These are phyloP conservation scores for Scaptomyza parva DNA, from an alignment of 2,888 invertebrate genomes.

Conservation along the genomic window DNA sequence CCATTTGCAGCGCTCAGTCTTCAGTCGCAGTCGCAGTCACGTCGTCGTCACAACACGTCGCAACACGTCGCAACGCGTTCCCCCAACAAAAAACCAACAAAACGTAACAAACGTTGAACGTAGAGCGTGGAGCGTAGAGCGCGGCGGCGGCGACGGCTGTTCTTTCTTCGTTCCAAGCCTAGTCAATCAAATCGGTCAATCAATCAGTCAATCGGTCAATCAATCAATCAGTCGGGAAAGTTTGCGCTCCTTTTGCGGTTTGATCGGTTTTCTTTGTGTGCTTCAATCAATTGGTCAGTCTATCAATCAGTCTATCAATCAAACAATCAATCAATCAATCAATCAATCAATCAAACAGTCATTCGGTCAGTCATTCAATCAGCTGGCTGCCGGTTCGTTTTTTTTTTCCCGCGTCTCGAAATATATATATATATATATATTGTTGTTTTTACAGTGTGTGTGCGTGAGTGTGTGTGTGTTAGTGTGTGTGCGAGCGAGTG, in stretches of 20 bases:
- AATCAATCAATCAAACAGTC: conserved; percentile 6
- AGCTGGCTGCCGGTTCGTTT: conserved; percentile 31
- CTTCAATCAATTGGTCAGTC: background rate
- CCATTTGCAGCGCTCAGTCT: conserved; percentile 72
- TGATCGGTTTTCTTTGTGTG: no score
- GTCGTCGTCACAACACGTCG: conserved; percentile 78
- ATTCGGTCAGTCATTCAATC: conserved; percentile 8
- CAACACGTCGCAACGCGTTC: no score
- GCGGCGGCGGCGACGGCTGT: no score
- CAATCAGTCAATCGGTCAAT: conserved; percentile 16
- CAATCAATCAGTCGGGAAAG: conserved; percentile 12
- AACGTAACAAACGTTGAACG: no score
- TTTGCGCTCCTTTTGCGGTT: no score
- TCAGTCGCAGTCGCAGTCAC: conserved; percentile 80
- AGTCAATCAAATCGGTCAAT: conserved; percentile 22
- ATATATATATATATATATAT: background rate
- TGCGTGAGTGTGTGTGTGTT: conserved; percentile 1
- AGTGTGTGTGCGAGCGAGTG: conserved; percentile 5
- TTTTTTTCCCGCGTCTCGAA: conserved; percentile 43
- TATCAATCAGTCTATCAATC: conserved; percentile 19
- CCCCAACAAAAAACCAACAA: no score
- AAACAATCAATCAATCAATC: conserved; percentile 11
- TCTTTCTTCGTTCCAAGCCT: no score
- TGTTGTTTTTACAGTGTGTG: conserved; percentile 2
- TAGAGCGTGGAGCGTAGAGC: no score